These are phyloP conservation scores for Leptothorax acervorum DNA, from an alignment of 2,888 invertebrate genomes.

Conservation along the genomic window DNA sequence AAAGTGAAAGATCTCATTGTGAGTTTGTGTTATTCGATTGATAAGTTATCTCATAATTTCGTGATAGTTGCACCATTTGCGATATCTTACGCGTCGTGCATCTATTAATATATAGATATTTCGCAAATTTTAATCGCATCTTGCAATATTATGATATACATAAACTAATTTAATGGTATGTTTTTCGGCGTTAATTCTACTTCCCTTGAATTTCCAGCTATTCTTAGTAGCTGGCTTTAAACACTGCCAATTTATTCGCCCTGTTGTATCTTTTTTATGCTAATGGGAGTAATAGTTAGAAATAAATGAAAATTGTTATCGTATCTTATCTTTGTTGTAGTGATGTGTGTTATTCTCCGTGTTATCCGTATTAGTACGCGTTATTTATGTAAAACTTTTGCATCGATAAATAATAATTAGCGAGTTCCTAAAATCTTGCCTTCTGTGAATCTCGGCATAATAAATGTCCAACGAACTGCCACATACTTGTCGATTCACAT, in stretches of 20 bases:
- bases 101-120: constrained; percentile 52
- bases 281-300: constrained; percentile 66
- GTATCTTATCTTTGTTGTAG: constrained; percentile 23
- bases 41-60: constrained; percentile 46
- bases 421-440: constrained; percentile 53
- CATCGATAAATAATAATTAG: constrained; percentile 39
- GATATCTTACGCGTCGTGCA: constrained; percentile 51
- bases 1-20: constrained; percentile 80
- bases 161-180: constrained; percentile 38
- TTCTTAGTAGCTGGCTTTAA: constrained; percentile 73
- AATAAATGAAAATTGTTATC: constrained; percentile 49
- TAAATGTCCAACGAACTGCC: constrained; percentile 66
- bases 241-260: constrained; percentile 81
- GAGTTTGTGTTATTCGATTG: constrained; percentile 77
- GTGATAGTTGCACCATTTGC: constrained; percentile 9
- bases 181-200: constrained; percentile 66
- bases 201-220: constrained; percentile 71
- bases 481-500: constrained; percentile 28
- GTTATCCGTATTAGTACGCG: background rate
- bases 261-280: constrained; percentile 72
- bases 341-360: background rate
- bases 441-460: constrained; percentile 39
- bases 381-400: constrained; percentile 10
- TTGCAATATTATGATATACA: constrained; percentile 16
- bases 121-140: constrained; percentile 1